Evolutionary conservation across 2,888 invertebrate genomes (phyloP).

Genomic region (Drosophila testacea): DNA sequence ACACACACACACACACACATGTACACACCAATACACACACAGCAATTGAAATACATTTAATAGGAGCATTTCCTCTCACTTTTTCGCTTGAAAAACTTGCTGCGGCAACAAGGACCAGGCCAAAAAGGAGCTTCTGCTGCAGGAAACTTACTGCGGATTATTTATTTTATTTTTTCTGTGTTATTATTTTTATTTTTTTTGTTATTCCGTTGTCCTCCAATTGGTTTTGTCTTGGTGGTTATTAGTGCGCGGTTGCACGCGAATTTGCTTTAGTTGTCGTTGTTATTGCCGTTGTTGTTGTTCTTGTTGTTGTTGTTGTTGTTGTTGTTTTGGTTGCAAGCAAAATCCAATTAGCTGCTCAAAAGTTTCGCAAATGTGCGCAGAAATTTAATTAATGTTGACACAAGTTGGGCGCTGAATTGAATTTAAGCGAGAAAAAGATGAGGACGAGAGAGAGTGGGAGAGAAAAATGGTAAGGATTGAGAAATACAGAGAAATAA

Average conservation of each 20-base stretch:
- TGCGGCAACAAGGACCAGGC: conserved; percentile 21
- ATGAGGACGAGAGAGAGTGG: not conserved
- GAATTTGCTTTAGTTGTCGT: conserved; percentile 60
- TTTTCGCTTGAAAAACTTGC: conserved; percentile 67
- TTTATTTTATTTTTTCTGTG: conserved; percentile 62
- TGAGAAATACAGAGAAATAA: not conserved
- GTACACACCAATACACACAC: conserved; percentile 1
- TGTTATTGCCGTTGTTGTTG: conserved; percentile 21
- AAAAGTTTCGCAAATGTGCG: conserved; percentile 75
- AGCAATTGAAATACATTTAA: conserved; percentile 68
- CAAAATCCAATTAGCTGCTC: conserved; percentile 82
- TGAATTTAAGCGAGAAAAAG: conserved; percentile 46
- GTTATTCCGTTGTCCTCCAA: conserved; percentile 40
- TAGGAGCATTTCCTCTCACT: conserved; percentile 71
- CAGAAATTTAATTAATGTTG: conserved; percentile 79
- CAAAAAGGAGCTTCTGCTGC: conserved; percentile 32
- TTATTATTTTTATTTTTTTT: conserved; percentile 25
- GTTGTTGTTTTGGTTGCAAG: conserved; percentile 55
- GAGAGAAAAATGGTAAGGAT: not conserved
- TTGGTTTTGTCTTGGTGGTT: conserved; percentile 61
- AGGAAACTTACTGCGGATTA: conserved; percentile 58
- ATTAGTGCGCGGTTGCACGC: conserved; percentile 77
- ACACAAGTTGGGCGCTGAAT: conserved; percentile 64
- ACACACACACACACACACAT: conserved; percentile 18
- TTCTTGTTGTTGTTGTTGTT: conserved; percentile 22